These are phyloP conservation scores for Paramormyrops kingsleyae DNA, from an alignment of 2,113 vertebrate genomes.

Conservation along the genomic window DNA sequence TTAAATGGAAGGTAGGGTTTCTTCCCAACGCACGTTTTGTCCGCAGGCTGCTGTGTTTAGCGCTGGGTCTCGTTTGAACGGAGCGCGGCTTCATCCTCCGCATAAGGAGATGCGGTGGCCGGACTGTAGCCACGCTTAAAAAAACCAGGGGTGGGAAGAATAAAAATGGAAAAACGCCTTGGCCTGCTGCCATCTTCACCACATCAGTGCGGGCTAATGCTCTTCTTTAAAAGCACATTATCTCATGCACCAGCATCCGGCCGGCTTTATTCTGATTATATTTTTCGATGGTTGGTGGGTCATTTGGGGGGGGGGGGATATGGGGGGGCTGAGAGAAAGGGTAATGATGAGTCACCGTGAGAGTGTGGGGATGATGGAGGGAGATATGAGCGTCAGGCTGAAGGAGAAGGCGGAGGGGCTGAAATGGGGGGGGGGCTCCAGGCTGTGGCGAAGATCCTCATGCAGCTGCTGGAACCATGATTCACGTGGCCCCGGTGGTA, in stretches of 20 bases:
- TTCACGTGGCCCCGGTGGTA: constrained; percentile 29
- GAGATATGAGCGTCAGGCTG: constrained; percentile 19
- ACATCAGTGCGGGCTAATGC: constrained; percentile 17
- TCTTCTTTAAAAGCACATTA: constrained; percentile 26
- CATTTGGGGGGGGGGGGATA: background rate
- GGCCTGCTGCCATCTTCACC: background rate
- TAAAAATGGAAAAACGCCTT: background rate
- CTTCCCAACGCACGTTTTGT: constrained; percentile 27
- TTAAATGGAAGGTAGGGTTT: constrained; percentile 32
- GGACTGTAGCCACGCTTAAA: constrained; percentile 11
- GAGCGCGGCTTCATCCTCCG: background rate
- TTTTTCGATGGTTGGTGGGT: background rate
- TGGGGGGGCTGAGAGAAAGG: background rate
- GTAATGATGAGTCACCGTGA: background rate
- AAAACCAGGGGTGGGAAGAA: background rate
- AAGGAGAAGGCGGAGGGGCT: constrained; percentile 14
- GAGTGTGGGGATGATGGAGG: constrained; percentile 13
- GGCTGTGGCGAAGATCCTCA: constrained; percentile 19
- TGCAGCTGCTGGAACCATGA: constrained; percentile 27
- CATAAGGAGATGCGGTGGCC: background rate
- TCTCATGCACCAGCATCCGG: constrained; percentile 19
- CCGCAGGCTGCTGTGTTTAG: constrained; percentile 22
- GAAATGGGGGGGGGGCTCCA: constrained; percentile 25
- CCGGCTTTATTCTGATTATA: constrained; percentile 25
- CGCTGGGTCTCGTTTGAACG: constrained; percentile 3